Conservation (phyloP, 2,888 invertebrate genomes). For the Polydrusus tereticollis region DNA sequence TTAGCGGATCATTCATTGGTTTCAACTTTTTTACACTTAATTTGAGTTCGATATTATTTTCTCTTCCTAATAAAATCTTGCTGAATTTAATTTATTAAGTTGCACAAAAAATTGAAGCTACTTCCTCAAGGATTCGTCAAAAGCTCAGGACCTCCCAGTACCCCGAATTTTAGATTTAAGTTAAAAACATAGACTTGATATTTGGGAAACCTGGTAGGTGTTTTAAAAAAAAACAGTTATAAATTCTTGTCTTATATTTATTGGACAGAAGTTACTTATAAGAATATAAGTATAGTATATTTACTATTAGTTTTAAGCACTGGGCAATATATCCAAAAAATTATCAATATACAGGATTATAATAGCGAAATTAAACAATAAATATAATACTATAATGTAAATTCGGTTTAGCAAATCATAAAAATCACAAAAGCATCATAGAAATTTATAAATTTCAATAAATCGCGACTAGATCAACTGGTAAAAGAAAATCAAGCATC, state of each 20-base stretch:
- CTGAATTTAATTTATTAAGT: no score
- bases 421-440: neutral
- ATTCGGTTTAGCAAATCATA: slow-evolving; percentile 3
- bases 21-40: no score
- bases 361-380: neutral
- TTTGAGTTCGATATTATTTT: no score
- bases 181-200: no score
- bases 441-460: neutral
- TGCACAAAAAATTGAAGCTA: no score
- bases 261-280: slow-evolving; percentile 25
- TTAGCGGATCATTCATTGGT: no score
- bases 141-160: no score
- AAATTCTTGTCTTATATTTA: slow-evolving; percentile 8
- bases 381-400: slow-evolving; percentile 17
- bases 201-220: no score
- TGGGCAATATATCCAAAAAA: neutral
- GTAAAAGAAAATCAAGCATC: slow-evolving; percentile 30
- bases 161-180: no score
- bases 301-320: neutral
- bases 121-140: no score
- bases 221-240: no score
- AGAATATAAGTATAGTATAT: slow-evolving; percentile 17
- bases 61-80: no score
- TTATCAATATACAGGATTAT: neutral
- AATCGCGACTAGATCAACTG: slow-evolving; percentile 31